phyloP scores from a whole-genome alignment of 2,113 vertebrate genomes.

The Antechinus stuartii region DNA sequence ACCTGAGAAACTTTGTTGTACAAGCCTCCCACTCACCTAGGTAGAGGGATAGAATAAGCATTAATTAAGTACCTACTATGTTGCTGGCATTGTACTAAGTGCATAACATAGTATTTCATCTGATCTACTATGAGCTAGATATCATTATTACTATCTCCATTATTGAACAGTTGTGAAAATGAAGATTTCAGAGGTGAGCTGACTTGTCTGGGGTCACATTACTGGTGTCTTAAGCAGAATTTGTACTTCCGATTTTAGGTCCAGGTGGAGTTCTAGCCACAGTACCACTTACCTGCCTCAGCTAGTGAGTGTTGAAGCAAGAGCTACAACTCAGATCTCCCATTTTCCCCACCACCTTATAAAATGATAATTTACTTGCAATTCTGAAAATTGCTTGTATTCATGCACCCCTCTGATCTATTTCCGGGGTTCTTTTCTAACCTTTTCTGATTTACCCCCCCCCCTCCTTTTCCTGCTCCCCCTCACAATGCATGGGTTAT shows the following conservation, averaged over 20 bases:
- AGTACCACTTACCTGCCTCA: neutral
- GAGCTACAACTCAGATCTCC: too few relatives aligned
- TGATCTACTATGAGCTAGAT: too few relatives aligned
- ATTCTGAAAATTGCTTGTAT: neutral
- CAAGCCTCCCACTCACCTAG: too few relatives aligned
- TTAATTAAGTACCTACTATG: neutral
- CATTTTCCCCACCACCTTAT: too few relatives aligned
- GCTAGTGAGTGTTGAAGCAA: too few relatives aligned
- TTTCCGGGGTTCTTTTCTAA: neutral
- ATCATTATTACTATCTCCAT: too few relatives aligned
- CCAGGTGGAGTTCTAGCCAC: neutral
- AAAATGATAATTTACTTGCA: neutral
- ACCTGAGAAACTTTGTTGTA: too few relatives aligned
- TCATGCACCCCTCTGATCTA: neutral
- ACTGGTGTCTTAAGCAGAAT: neutral
- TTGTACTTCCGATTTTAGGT: neutral
- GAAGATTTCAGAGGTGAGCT: neutral
- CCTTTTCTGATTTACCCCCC: neutral
- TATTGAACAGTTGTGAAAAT: too few relatives aligned
- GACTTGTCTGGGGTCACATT: neutral
- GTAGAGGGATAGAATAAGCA: neutral
- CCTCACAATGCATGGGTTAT: neutral
- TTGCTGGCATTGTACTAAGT: neutral
- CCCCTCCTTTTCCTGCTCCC: neutral
- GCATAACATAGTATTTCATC: too few relatives aligned